phyloP scores from a whole-genome alignment of 2,797 vertebrate genomes.

The Picus viridis region DNA sequence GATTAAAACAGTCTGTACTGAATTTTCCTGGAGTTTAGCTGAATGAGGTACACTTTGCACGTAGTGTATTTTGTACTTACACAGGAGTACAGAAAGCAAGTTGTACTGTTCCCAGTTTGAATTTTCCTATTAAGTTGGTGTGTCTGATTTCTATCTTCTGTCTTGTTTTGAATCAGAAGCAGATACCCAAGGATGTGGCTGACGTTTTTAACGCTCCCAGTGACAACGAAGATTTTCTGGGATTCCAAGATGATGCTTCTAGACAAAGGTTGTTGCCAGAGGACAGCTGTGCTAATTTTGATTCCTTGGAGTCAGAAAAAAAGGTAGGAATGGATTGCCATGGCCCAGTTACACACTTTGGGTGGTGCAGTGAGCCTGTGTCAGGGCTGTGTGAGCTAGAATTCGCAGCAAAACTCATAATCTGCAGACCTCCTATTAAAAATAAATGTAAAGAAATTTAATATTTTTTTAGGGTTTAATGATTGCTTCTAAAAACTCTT shows the following conservation, averaged over 20 bases:
- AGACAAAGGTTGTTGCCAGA: constrained; percentile 67
- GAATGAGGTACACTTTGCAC: not conserved
- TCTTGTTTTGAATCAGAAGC: constrained; percentile 60
- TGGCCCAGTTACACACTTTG: not conserved
- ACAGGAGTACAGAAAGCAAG: not conserved
- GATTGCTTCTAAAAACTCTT: not conserved
- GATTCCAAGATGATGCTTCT: constrained; percentile 72
- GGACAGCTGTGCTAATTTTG: constrained; percentile 39
- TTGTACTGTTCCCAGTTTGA: not conserved
- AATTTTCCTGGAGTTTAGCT: not conserved
- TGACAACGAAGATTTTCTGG: constrained; percentile 76
- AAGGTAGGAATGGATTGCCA: constrained; percentile 44
- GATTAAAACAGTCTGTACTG: not conserved
- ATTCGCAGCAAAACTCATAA: not conserved
- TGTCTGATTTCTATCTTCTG: not conserved
- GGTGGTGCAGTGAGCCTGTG: not conserved
- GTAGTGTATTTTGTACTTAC: not conserved
- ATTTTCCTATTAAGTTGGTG: not conserved
- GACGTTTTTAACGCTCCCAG: constrained; percentile 74
- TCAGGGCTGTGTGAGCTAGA: not conserved
- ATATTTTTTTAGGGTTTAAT: not conserved
- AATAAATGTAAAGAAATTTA: not conserved
- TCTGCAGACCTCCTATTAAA: not conserved
- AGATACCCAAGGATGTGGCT: constrained; percentile 73
- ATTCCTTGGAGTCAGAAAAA: constrained; percentile 53